A percentile compares a stretch with the other conserved stretches of the same genome.
Conservation (phyloP, 1,140 invertebrate species). For the Plutomurus gul region DNA sequence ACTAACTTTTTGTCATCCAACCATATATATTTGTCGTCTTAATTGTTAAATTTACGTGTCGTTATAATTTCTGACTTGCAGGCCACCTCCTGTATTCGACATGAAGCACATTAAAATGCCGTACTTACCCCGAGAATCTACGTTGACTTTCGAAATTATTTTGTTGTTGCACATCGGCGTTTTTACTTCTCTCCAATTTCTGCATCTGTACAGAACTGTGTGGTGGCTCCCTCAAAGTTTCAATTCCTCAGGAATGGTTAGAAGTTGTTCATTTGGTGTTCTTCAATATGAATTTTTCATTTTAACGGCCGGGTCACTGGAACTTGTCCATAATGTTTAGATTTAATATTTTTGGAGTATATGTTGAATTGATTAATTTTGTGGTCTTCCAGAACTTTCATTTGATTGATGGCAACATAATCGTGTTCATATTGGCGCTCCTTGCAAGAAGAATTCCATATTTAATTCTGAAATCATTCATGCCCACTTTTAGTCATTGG, state of each 20-base stretch:
- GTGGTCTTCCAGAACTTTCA: slow-evolving; percentile 89
- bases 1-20: background rate
- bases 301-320: too few species aligned
- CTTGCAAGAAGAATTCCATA: slow-evolving; percentile 78
- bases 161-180: slow-evolving; percentile 41
- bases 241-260: slow-evolving; percentile 83
- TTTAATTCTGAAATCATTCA: slow-evolving; percentile 55
- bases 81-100: background rate
- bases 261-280: slow-evolving; percentile 57
- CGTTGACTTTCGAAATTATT: slow-evolving; percentile 36
- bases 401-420: slow-evolving; percentile 84
- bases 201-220: slow-evolving; percentile 93
- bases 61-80: background rate
- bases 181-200: slow-evolving; percentile 69
- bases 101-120: slow-evolving; percentile 45
- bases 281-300: too few species aligned
- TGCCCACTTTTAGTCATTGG: slow-evolving; percentile 47
- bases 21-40: background rate
- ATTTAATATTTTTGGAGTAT: background rate
- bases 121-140: slow-evolving; percentile 36
- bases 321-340: background rate
- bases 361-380: slow-evolving; percentile 7
- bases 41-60: background rate
- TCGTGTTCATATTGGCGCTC: slow-evolving; percentile 79
- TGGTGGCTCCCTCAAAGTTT: slow-evolving; percentile 96